These are phyloP conservation scores for Cheilosia pagana DNA, from an alignment of 2,888 invertebrate genomes.

Conservation along the genomic window DNA sequence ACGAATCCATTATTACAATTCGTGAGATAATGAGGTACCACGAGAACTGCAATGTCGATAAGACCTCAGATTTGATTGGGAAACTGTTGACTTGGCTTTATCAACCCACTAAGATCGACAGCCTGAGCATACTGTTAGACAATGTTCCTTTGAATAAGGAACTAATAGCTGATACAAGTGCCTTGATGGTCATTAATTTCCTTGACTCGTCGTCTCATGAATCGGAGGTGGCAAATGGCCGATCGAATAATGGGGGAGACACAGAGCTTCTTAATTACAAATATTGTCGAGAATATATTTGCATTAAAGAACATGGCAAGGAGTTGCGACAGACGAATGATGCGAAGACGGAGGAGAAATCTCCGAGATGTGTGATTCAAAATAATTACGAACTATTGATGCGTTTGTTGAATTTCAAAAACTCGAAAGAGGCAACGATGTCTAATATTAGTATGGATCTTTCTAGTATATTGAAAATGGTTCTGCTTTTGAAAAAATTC, in stretches of 20 bases:
- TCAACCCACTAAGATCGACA: slow-evolving; percentile 76
- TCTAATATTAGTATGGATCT: slow-evolving; percentile 77
- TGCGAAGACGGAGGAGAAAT: slow-evolving; percentile 16
- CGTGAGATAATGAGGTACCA: slow-evolving; percentile 78
- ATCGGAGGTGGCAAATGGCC: background rate
- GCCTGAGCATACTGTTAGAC: slow-evolving; percentile 78
- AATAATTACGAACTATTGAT: slow-evolving; percentile 80
- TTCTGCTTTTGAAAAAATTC: slow-evolving; percentile 78
- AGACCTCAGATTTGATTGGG: slow-evolving; percentile 77
- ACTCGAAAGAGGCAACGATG: slow-evolving; percentile 75
- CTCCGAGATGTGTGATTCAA: slow-evolving; percentile 79
- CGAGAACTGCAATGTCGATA: slow-evolving; percentile 78
- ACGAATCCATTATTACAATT: slow-evolving; percentile 80
- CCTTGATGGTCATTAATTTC: slow-evolving; percentile 81
- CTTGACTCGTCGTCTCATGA: slow-evolving; percentile 76
- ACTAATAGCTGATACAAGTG: slow-evolving; percentile 80
- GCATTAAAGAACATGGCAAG: slow-evolving; percentile 76
- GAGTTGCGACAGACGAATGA: slow-evolving; percentile 50
- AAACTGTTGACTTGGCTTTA: slow-evolving; percentile 79
- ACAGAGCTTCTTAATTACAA: slow-evolving; percentile 77
- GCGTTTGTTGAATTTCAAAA: slow-evolving; percentile 79
- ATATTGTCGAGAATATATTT: slow-evolving; percentile 79
- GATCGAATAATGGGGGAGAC: background rate
- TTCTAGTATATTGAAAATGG: slow-evolving; percentile 77
- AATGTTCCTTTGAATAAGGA: slow-evolving; percentile 78